Evolutionary conservation across 2,888 invertebrate genomes (phyloP).

Genomic region (Byasa hedistus): DNA sequence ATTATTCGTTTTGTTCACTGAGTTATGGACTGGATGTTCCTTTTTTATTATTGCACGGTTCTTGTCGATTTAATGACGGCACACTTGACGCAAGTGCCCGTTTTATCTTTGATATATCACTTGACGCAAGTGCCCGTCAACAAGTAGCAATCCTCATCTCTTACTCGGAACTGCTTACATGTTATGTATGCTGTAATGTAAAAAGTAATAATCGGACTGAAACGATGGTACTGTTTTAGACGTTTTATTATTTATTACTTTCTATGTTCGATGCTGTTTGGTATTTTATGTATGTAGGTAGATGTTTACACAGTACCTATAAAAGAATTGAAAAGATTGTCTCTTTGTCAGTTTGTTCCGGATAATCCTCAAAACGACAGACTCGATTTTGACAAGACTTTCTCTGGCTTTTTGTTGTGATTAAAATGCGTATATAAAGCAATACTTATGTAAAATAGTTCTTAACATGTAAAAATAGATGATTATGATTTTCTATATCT

Average conservation of each 20-base stretch:
- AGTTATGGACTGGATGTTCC: slow-evolving; percentile 22
- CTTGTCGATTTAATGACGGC: slow-evolving; percentile 39
- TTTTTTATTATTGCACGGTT: slow-evolving; percentile 38
- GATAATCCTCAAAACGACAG: no score
- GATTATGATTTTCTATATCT: no score
- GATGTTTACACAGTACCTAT: no score
- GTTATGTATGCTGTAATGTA: slow-evolving; percentile 7
- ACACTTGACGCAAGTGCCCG: slow-evolving; percentile 25
- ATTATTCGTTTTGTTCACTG: slow-evolving; percentile 41
- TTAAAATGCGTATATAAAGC: no score
- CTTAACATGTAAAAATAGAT: no score
- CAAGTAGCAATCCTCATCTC: slow-evolving; percentile 25
- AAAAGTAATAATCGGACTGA: slow-evolving; percentile 29
- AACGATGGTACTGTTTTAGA: slow-evolving; percentile 18
- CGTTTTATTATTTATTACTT: background rate
- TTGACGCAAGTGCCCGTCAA: slow-evolving; percentile 37
- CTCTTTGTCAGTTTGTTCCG: no score
- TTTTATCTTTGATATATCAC: slow-evolving; percentile 34
- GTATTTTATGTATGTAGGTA: no score
- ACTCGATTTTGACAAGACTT: no score
- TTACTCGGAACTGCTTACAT: slow-evolving; percentile 25
- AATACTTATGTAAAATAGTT: no score
- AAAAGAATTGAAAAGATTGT: no score
- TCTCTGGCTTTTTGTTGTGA: no score
- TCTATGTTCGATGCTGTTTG: no score